These are phyloP conservation scores for Trachops cirrhosus DNA, from an alignment of 2,797 vertebrate genomes.

Conservation along the genomic window DNA sequence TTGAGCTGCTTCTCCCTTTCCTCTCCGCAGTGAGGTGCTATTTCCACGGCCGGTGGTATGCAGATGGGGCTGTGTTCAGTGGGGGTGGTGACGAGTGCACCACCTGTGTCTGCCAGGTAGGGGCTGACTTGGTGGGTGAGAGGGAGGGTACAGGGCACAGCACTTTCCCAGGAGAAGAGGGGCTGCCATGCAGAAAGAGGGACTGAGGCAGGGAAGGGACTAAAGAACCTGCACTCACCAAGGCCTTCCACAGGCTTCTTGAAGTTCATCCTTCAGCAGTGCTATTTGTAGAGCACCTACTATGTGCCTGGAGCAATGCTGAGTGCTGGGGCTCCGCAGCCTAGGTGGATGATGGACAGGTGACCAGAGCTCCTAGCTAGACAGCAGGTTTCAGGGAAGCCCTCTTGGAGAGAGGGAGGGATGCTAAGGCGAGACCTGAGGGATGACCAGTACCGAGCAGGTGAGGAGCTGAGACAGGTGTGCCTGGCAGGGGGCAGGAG, in stretches of 20 bases:
- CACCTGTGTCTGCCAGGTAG: slow-evolving; percentile 83
- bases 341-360: background rate
- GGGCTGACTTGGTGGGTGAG: background rate
- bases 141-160: background rate
- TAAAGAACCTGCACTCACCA: background rate
- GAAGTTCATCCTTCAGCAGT: background rate
- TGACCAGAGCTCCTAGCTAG: background rate
- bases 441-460: background rate
- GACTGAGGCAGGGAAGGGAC: background rate
- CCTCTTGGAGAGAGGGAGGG: background rate
- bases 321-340: background rate
- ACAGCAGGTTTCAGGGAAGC: background rate
- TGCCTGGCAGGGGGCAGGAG: background rate
- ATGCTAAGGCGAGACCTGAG: background rate
- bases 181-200: background rate
- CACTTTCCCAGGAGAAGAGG: background rate
- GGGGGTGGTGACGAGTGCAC: slow-evolving; percentile 81
- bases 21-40: slow-evolving; percentile 79
- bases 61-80: slow-evolving; percentile 80
- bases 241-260: background rate
- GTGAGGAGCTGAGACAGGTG: background rate
- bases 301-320: background rate
- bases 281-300: background rate
- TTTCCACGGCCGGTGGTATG: slow-evolving; percentile 78
- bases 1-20: background rate